Evolutionary conservation across 2,797 vertebrate species (phyloP), one percentile per base, ranked within the genome.

Genomic region (Typhlichthys eigenmanni): DNA sequence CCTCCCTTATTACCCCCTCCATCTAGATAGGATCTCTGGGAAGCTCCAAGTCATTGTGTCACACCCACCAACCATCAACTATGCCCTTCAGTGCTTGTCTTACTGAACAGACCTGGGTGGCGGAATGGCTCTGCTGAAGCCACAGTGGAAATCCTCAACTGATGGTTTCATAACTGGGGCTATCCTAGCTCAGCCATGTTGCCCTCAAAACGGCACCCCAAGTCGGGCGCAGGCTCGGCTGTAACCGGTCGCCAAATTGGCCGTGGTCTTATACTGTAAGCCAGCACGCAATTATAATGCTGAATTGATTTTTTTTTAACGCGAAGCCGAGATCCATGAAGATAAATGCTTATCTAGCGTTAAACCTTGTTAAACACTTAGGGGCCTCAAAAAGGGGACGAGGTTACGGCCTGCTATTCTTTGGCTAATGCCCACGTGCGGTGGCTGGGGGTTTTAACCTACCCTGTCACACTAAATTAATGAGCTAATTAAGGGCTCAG

Each of bases 401-500:
- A 47, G 87, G 87, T 85, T 78, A 75, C 13, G 80, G 74, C 79
- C 84, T 84, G 58, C 48, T 57, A 58, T 76, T 84, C 75, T 62
- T 75, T 69, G 76, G 85, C 81, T 86, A 86, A 86, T 86, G 78
- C 82, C 84, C 71, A 47, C 78, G 69, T 78, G 64, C 53, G 58
- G 76, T 86, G 82, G 66, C 78, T 72, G 73, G 76, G 78, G 89
- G 85, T 84, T 91, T 87, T 92, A 90, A 91, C 89, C 89, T 90
- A 87, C 74, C 76, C 87, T 90, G 91, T 91, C 90, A 89, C 84
- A 77, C 78, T 86, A 91, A 91, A 91, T 92, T 89, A 91, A 92
- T 90, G 87, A 91, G 88, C 85, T 90, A 89, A 91, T 92, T 90
- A 91, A 88, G 75, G 83, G 86, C 87, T 91, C 87, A 88, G 87